Evolutionary conservation across 2,888 invertebrate genomes (phyloP).

Genomic region (Polietes domitor): DNA sequence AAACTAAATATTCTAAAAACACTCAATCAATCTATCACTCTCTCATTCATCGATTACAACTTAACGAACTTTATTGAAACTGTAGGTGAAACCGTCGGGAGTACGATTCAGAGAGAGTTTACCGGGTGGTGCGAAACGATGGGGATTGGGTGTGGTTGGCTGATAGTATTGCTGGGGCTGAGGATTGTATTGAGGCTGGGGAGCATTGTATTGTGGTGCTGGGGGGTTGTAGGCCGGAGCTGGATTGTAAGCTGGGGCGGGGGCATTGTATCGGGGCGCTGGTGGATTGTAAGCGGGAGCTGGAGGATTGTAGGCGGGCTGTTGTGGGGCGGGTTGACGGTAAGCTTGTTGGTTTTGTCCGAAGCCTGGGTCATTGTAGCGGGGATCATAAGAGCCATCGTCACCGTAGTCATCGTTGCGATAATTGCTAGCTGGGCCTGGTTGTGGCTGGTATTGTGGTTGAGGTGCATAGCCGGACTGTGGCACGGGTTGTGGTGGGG

Average conservation of each 20-base stretch:
- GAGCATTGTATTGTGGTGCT: slow-evolving; percentile 75
- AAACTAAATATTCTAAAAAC: slow-evolving; percentile 7
- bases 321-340: slow-evolving; percentile 82
- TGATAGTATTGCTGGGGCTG: slow-evolving; percentile 73
- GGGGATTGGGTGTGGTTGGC: slow-evolving; percentile 86
- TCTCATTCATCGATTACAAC: slow-evolving; percentile 54
- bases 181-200: slow-evolving; percentile 80
- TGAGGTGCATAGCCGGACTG: slow-evolving; percentile 82
- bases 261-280: slow-evolving; percentile 69
- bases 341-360: slow-evolving; percentile 76
- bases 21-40: slow-evolving; percentile 75
- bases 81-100: slow-evolving; percentile 93
- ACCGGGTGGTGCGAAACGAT: slow-evolving; percentile 91
- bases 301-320: slow-evolving; percentile 74
- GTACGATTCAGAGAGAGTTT: slow-evolving; percentile 92
- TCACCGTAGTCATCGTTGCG: slow-evolving; percentile 77
- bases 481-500: slow-evolving; percentile 82
- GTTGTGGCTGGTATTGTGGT: slow-evolving; percentile 81
- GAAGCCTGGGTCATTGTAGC: slow-evolving; percentile 80
- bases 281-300: slow-evolving; percentile 80
- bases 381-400: slow-evolving; percentile 80
- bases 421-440: slow-evolving; percentile 79
- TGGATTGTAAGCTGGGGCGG: slow-evolving; percentile 78
- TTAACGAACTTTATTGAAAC: slow-evolving; percentile 85
- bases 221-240: slow-evolving; percentile 80